Base-by-base conservation (phyloP, 2,888 invertebrate species). In the Drosophila lacicola region DNA sequence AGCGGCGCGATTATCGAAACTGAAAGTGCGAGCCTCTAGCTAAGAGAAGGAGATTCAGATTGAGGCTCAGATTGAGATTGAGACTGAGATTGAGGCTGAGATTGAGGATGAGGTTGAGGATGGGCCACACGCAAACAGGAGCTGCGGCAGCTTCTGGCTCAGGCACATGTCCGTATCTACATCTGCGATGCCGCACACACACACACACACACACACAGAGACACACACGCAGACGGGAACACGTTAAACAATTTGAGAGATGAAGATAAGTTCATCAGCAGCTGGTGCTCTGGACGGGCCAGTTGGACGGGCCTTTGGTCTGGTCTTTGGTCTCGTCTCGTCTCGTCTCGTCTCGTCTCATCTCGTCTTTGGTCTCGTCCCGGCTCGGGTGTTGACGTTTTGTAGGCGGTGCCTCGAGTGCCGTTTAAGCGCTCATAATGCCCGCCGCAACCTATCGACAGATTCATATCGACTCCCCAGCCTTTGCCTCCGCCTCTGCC, bases 391-490 rank as follows among this genome's bases (percentile, higher is more conserved):
- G 89, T 84, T 89, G 84, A 85, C 89, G 84, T 88, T 82, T 85
- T 85, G 84, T 85, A 85, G 84, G 84, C 84, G 84, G 88, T 82
- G 82, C 73, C 85, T 74, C 61, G 88, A 83, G 85, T 72, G 82
- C 74, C 88, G 85, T 70, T 83, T 80, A 82, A 77, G 69, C 78
- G 81, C 88, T 74, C 74, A 65, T 81, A 78, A 80, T 67, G 81
- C 74, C 29, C 70, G 67, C 55, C 78, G 67, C 88, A 86, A 82
- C 84, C 83, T 82, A 86, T 84, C 88, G 85, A 89, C 78, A 82
- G 82, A 88, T 82, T 85, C 66, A 50, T 72, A 80, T 85, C 89
- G 65, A 47, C 39, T 60, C 42, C 45, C 25, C 25, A 25, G 25
- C 25, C 25, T 2, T 8, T 25, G 25, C 8, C 29, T 2, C 29